Percentiles rank a stretch among this genome's conserved stretches.
phyloP scores from a whole-genome alignment of 2,113 vertebrate genomes.

The Heliornis fulica region DNA sequence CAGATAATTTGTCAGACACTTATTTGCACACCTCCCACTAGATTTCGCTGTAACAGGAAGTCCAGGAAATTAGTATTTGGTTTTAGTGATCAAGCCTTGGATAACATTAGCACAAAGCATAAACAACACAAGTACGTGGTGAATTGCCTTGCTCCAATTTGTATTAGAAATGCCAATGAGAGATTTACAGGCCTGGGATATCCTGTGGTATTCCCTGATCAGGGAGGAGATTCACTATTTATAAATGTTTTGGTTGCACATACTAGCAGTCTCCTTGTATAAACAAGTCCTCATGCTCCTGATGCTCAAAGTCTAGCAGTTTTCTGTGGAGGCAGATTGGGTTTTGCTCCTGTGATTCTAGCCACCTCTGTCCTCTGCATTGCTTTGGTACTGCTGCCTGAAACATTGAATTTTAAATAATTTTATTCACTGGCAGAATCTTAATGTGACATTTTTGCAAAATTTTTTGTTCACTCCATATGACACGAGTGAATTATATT shows the following conservation, averaged over 20 bases:
- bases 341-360: background rate
- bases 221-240: background rate
- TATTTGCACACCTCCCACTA: background rate
- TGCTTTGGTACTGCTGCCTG: fast-evolving
- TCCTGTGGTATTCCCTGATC: background rate
- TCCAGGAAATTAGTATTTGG: background rate
- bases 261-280: background rate
- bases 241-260: background rate
- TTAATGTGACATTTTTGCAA: background rate
- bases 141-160: background rate
- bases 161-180: background rate
- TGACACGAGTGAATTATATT: background rate
- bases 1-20: background rate
- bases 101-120: background rate
- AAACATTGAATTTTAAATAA: background rate
- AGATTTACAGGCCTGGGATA: background rate
- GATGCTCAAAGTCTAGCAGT: background rate
- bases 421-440: background rate
- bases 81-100: background rate
- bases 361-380: background rate
- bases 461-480: background rate
- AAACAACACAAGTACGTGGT: background rate
- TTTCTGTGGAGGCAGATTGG: background rate
- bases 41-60: background rate
- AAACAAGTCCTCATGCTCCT: background rate